Evolutionary conservation across 1,140 invertebrate species (phyloP), one percentile per base, ranked within the genome.

Genomic region (Penaeus vannamei): DNA sequence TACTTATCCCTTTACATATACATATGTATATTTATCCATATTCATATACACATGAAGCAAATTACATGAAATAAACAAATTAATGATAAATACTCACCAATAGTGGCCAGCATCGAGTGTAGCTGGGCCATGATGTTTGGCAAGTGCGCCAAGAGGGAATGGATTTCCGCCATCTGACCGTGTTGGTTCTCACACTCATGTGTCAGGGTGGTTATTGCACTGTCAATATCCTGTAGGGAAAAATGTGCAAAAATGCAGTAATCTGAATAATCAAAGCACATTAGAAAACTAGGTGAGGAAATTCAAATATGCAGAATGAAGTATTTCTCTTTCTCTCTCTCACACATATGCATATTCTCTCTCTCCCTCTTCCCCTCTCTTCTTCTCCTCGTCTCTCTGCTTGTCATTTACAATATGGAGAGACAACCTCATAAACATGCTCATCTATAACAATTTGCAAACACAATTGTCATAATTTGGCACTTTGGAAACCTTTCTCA

Each of bases 51-150:
- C n/a, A n/a, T 7, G 17, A 79, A 69, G 61, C n/a, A 81, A 23
- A 66, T 69, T 66, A 12, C 26, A 42, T 22, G 22, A 32, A 20
- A 20, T 76, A 76, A 59, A 26, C 17, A 59, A 23, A 7, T 1
- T n/a, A 22, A 86, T 17, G 59, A 61, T 12, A 60, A 60, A 79
- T 69, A 84, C 91, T 84, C 23, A 91, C 91, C 91, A 69, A 91
- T 91, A 77, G 91, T 91, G 32, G 91, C 83, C 46, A 91, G 62
- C 84, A 90, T 90, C n/a, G 91, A 91, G 64, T 91, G 91, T 12
- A 91, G 77, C 64, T 91, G 91, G n/a, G 91, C 88, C 91, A 91
- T 91, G 81, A 91, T 91, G 61, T 91, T 91, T 17, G 91, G 91
- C 12, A 91, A 69, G 60, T 91, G 91, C 22, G 91, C 91, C 76